Conservation (phyloP, 2,888 invertebrate genomes). For the Fragum fragum region DNA sequence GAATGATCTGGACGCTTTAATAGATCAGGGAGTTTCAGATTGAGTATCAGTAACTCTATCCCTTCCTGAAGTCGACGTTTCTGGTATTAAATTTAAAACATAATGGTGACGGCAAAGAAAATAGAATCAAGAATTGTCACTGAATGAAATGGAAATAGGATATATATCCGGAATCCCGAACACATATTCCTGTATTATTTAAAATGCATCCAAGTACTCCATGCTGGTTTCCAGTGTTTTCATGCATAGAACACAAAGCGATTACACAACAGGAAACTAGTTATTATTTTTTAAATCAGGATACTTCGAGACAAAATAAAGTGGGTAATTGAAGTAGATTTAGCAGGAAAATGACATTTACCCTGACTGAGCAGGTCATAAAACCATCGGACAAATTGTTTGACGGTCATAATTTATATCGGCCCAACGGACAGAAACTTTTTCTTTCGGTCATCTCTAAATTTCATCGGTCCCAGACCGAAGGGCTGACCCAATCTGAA, state of each 20-base stretch:
- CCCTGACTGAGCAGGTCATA: not conserved
- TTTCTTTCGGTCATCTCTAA: too few relatives aligned
- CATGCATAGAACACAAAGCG: not conserved
- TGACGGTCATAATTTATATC: slow-evolving; percentile 6
- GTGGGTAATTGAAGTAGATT: not conserved
- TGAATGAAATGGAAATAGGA: not conserved
- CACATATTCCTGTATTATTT: not conserved
- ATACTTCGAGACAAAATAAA: not conserved
- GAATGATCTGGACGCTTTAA: too few relatives aligned
- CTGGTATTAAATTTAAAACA: not conserved
- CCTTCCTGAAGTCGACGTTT: too few relatives aligned
- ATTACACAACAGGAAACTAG: slow-evolving; percentile 1
- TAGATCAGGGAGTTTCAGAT: too few relatives aligned
- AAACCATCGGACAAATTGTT: not conserved
- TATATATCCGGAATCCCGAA: not conserved
- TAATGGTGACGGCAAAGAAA: not conserved
- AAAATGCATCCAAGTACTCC: not conserved
- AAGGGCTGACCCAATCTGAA: slow-evolving; percentile 1
- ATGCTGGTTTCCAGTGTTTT: not conserved
- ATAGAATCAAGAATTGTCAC: not conserved
- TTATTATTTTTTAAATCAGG: not conserved
- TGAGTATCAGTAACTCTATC: too few relatives aligned
- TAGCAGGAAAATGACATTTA: not conserved
- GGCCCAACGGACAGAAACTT: slow-evolving; percentile 3
- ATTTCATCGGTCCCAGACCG: slow-evolving; percentile 6